Evolutionary conservation across 1,140 invertebrate genomes (phyloP).

Genomic region (Protaetia brevitarsis): DNA sequence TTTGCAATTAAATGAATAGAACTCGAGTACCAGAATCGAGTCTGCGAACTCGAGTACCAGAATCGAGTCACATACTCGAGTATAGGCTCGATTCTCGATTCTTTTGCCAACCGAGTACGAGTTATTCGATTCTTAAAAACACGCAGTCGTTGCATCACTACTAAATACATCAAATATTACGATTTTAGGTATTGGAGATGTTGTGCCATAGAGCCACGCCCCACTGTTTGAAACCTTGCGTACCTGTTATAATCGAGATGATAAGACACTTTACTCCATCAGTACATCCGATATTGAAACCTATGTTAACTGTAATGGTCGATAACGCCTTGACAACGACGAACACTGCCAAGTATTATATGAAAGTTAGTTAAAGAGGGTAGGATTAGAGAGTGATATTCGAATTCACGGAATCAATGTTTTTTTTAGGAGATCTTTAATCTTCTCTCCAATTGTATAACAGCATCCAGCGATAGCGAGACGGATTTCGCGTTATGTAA

Average conservation of each 20-base stretch:
- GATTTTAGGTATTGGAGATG: constrained; percentile 1
- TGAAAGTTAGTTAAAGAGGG: background rate
- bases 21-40: too few species aligned
- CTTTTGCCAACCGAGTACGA: too few species aligned
- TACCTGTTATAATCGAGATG: background rate
- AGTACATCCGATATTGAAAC: background rate
- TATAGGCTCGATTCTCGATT: too few species aligned
- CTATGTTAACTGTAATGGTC: background rate
- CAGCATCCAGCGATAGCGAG: background rate
- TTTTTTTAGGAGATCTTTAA: background rate
- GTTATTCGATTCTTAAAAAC: too few species aligned
- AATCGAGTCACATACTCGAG: too few species aligned
- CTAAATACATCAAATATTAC: too few species aligned
- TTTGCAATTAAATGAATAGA: too few species aligned
- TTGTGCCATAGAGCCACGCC: constrained; percentile 1
- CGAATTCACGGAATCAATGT: background rate
- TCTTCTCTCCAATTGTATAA: background rate
- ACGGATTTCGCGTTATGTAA: background rate
- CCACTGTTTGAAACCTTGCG: background rate
- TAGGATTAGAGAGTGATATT: background rate
- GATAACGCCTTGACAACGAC: background rate
- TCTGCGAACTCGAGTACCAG: too few species aligned
- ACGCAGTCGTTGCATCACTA: too few species aligned
- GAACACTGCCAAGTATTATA: background rate
- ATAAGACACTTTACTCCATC: background rate